Base-by-base conservation (phyloP, 2,888 invertebrate genomes). In the Smittia sp. region DNA sequence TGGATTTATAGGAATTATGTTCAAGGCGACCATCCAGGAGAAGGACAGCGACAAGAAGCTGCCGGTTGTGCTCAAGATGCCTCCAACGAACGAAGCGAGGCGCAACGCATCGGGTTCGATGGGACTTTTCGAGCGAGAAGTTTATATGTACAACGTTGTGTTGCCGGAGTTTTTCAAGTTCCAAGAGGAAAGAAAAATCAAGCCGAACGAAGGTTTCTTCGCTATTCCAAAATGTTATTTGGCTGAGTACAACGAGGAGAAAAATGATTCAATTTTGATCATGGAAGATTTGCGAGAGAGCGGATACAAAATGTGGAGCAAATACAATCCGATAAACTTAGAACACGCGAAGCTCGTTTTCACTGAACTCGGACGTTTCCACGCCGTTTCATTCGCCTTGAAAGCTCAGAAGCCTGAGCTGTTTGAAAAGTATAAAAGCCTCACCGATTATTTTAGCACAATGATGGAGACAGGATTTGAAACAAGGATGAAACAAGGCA, bases 371-470 rank as follows among this genome's bases (percentile, higher is more conserved):
- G 75, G 74, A 46, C 52, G 68, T 6, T 72, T 74, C 18, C 75
- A 75, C 74, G 75, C 75, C 1, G 24, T 75, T 20, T 75, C 75
- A 1, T 74, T 75, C 54, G 75, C 75, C 1, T 69, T 75, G 25
- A 75, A 75, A 58, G 39, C 66, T 1, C 68, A 74, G 25, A 58
- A 74, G 7, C 73, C 74, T 1, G 75, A 72, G 20, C 1, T 73
- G 6, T 75, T 75, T 58, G 58, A 69, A 52, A 69, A 74, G 54
- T 75, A 63, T 27, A 67, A 41, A 20, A 38, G 39, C 6, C 24
- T 69, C 24, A 13, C 39, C 11, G 69, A 69, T 22, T 3, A 15
- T 13, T 7, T 52, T 6, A 11, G 27, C 7, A 63, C 58, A 2
- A 62, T 24, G 9, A 25, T 63, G 27, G 13, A 24, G 2, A 15